Evolutionary conservation across 2,113 vertebrate species (phyloP).

Genomic region (Sapajus apella): DNA sequence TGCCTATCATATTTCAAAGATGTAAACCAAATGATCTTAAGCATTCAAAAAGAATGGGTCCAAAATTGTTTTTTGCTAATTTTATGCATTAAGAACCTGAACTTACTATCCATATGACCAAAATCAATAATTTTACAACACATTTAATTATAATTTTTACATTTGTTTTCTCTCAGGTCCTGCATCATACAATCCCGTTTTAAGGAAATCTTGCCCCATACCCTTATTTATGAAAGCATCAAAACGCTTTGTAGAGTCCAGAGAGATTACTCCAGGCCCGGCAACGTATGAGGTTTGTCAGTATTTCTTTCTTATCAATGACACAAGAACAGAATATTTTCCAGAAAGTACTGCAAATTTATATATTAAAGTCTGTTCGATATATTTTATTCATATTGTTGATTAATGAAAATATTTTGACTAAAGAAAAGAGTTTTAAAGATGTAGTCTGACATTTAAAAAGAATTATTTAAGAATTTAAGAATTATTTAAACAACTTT

Average conservation of each 20-base stretch:
- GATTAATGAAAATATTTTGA: not conserved
- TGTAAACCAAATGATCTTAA: slow-evolving; percentile 10
- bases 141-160: slow-evolving; percentile 53
- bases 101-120: not conserved
- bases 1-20: not conserved
- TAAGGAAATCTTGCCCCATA: slow-evolving; percentile 78
- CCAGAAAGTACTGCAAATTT: not conserved
- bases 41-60: not conserved
- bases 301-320: not conserved
- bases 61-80: not conserved
- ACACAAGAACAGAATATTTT: not conserved
- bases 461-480: not conserved
- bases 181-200: slow-evolving; percentile 78
- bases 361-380: not conserved
- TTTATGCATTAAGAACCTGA: not conserved
- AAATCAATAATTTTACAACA: not conserved
- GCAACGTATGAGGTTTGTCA: slow-evolving; percentile 85
- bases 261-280: slow-evolving; percentile 83
- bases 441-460: slow-evolving; percentile 10
- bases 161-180: slow-evolving; percentile 80
- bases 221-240: slow-evolving; percentile 80
- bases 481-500: not conserved
- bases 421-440: not conserved
- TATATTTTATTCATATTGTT: not conserved
- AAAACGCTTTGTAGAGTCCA: slow-evolving; percentile 83